phyloP scores from a whole-genome alignment of 2,797 vertebrate species.

The Numenius phaeopus region DNA sequence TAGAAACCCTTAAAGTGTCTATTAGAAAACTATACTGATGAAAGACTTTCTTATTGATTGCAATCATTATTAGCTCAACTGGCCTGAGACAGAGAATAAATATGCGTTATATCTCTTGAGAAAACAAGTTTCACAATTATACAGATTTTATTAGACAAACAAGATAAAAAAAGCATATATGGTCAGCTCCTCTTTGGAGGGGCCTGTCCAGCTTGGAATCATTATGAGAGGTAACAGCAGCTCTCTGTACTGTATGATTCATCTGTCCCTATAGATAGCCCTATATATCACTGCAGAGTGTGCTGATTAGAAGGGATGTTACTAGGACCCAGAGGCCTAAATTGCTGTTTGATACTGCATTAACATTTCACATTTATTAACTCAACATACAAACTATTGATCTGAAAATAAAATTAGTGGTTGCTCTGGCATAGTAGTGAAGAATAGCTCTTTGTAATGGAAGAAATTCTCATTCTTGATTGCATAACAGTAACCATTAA shows the following conservation, averaged over 20 bases:
- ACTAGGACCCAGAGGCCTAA: constrained; percentile 48
- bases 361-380: constrained; percentile 77
- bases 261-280: constrained; percentile 31
- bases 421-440: constrained; percentile 59
- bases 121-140: constrained; percentile 80
- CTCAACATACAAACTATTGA: constrained; percentile 73
- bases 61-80: constrained; percentile 80
- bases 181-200: constrained; percentile 66
- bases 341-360: constrained; percentile 69
- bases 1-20: constrained; percentile 65
- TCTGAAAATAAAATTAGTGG: constrained; percentile 77
- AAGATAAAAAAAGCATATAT: constrained; percentile 69
- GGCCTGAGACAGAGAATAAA: constrained; percentile 74
- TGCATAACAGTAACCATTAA: constrained; percentile 74
- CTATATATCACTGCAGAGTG: constrained; percentile 35
- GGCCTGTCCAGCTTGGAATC: constrained; percentile 49
- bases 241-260: constrained; percentile 35
- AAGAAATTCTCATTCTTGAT: constrained; percentile 58
- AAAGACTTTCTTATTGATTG: constrained; percentile 82
- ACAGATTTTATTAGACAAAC: constrained; percentile 77
- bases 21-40: constrained; percentile 77
- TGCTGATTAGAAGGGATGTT: constrained; percentile 65
- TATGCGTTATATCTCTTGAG: constrained; percentile 70
- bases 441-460: constrained; percentile 60
- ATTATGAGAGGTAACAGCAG: constrained; percentile 26